Percentiles rank a stretch among this genome's conserved stretches.
These are phyloP conservation scores for Agapornis roseicollis DNA, from an alignment of 2,113 vertebrate species.

Conservation along the genomic window DNA sequence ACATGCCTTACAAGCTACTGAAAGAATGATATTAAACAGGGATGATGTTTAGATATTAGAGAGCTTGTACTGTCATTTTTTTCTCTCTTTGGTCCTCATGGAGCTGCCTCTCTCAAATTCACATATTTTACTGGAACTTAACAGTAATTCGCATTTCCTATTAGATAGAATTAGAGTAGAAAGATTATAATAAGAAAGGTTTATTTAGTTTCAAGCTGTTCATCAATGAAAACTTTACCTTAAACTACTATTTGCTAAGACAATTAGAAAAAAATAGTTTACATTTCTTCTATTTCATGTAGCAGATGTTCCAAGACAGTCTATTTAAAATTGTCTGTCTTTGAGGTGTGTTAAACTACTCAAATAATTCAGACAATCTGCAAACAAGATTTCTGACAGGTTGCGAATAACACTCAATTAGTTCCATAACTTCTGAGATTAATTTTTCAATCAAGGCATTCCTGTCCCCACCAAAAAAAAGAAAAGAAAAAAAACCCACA, in stretches of 20 bases:
- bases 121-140: background rate
- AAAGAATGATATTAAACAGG: background rate
- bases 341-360: slow-evolving; percentile 58
- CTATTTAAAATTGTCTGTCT: slow-evolving; percentile 52
- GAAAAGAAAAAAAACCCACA: background rate
- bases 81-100: background rate
- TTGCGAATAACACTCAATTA: slow-evolving; percentile 61
- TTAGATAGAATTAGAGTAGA: background rate
- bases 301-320: slow-evolving; percentile 54
- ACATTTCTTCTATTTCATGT: background rate
- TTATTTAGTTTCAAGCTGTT: background rate
- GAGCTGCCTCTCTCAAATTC: background rate
- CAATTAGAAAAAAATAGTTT: background rate
- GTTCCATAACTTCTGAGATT: slow-evolving; percentile 40
- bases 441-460: slow-evolving; percentile 26
- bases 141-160: background rate
- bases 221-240: slow-evolving; percentile 11
- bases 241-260: background rate
- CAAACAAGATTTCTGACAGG: slow-evolving; percentile 64
- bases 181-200: background rate
- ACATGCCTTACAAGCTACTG: background rate
- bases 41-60: background rate
- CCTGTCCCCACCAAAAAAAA: background rate
- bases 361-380: slow-evolving; percentile 66
- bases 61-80: background rate